Evolutionary conservation across 2,113 vertebrate genomes (phyloP).

Genomic region (Thymallus thymallus): DNA sequence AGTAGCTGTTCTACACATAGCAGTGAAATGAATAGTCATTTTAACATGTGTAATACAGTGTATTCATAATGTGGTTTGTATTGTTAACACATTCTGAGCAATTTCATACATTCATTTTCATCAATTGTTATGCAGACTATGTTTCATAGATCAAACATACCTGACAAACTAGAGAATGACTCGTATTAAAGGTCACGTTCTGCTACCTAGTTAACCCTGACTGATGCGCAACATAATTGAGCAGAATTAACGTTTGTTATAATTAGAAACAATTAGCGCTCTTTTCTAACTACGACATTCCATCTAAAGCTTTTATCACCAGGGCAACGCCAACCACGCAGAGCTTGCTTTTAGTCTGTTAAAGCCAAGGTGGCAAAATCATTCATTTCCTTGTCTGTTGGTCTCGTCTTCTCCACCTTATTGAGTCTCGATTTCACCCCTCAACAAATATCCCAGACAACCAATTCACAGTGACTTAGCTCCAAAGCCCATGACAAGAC

Average conservation of each 20-base stretch:
- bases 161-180: neutral
- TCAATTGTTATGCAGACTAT: no score
- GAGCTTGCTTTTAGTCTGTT: conserved; percentile 11
- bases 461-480: conserved; percentile 31
- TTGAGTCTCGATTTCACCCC: conserved; percentile 14
- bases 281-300: conserved; percentile 39
- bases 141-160: no score
- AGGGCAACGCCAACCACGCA: conserved; percentile 30
- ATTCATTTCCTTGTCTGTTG: conserved; percentile 18
- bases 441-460: conserved; percentile 37
- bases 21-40: no score
- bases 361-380: conserved; percentile 31
- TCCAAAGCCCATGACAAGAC: conserved; percentile 38
- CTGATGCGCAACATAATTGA: conserved; percentile 51
- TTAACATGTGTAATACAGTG: no score
- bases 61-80: no score
- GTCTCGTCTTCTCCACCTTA: conserved; percentile 12
- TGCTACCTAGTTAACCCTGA: conserved; percentile 49
- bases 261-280: conserved; percentile 54
- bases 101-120: no score
- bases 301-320: conserved; percentile 47
- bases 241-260: conserved; percentile 50
- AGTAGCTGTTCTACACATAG: no score
- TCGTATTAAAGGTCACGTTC: conserved; percentile 32
- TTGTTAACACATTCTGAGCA: no score